These are phyloP conservation scores for Pentamera pediparva DNA, from an alignment of 53 echinoderm and acorn worm species.

Conservation along the genomic window DNA sequence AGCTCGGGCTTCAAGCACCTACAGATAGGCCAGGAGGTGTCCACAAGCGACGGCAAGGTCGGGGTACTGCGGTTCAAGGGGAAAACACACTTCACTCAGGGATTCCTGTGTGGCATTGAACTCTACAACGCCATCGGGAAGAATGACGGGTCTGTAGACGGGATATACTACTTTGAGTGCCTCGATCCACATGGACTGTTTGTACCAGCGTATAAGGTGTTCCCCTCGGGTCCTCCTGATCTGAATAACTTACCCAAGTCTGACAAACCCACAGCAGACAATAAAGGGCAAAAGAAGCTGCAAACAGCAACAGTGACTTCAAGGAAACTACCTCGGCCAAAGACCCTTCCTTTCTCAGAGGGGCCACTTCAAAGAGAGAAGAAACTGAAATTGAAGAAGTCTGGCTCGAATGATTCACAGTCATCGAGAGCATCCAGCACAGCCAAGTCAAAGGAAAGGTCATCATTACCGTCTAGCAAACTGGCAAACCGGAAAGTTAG, in stretches of 20 bases:
- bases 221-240: slow-evolving; percentile 62
- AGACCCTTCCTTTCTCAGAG: slow-evolving; percentile 70
- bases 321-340: slow-evolving; percentile 76
- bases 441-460: not conserved
- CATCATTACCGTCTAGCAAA: slow-evolving; percentile 63
- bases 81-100: slow-evolving; percentile 91
- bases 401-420: not conserved
- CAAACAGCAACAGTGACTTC: slow-evolving; percentile 36
- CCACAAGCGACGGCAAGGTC: slow-evolving; percentile 66
- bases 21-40: slow-evolving; percentile 72
- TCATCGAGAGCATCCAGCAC: not conserved
- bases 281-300: slow-evolving; percentile 13
- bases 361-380: slow-evolving; percentile 35
- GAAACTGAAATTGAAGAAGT: not conserved
- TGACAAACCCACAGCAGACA: slow-evolving; percentile 29
- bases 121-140: slow-evolving; percentile 80
- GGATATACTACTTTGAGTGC: slow-evolving; percentile 95
- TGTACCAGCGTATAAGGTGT: slow-evolving; percentile 73
- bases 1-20: slow-evolving; percentile 61
- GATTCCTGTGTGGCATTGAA: slow-evolving; percentile 78
- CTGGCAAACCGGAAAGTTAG: slow-evolving; percentile 62
- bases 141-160: slow-evolving; percentile 90
- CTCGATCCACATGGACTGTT: slow-evolving; percentile 76
- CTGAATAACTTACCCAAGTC: slow-evolving; percentile 10
- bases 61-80: slow-evolving; percentile 91